These are phyloP conservation scores for Lymantria monacha DNA, from an alignment of 2,888 invertebrate genomes.

Conservation along the genomic window DNA sequence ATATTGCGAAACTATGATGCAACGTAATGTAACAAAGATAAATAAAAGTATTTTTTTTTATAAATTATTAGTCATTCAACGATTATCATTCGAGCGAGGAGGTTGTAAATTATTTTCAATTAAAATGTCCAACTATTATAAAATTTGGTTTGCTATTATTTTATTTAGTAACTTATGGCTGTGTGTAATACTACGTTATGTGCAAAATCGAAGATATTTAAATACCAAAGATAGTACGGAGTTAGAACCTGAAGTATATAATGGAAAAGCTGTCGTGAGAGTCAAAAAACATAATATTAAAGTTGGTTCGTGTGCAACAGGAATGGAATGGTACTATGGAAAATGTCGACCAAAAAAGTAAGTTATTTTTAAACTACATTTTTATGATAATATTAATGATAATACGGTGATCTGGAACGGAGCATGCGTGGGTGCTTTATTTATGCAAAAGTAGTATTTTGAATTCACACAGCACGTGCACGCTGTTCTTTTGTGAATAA, in stretches of 20 bases:
- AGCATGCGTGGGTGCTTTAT: no score
- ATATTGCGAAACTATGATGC: background rate
- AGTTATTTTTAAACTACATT: background rate
- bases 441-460: no score
- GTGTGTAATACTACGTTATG: background rate
- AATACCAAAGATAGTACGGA: background rate
- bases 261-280: background rate
- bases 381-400: no score
- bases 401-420: no score
- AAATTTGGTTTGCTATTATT: background rate
- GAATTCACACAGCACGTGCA: no score
- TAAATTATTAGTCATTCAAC: background rate
- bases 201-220: background rate
- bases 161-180: background rate
- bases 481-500: no score
- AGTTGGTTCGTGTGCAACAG: background rate
- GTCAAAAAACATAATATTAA: background rate
- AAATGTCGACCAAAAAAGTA: slow-evolving; percentile 1
- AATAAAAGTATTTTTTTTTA: background rate
- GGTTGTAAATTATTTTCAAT: background rate
- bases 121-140: background rate
- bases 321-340: background rate
- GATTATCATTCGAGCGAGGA: background rate
- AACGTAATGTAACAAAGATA: background rate
- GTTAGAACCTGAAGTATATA: background rate